Base-by-base conservation (phyloP, 2,113 vertebrate genomes). In the Lichenostomus cassidix region DNA sequence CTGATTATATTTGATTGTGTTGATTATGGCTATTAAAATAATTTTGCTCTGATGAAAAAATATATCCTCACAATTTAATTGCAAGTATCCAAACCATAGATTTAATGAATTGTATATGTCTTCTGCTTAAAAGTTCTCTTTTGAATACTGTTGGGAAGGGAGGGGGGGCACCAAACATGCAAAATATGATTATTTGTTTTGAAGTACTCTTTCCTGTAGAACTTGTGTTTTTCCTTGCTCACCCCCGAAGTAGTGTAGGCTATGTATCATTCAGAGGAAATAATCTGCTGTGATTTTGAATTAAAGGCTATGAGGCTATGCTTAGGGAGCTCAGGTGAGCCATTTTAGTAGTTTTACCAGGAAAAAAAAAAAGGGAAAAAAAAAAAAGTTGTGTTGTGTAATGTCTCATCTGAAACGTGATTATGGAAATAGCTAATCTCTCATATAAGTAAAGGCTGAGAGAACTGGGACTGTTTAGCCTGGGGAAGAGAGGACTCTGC, bases 21-120 rank as follows among this genome's bases (percentile, higher is more conserved):
- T 96, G 95, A 97, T 97, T 97, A 96, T 94, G 87, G 87, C 79
- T 96, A 95, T 97, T 97, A 97, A 97, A 96, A 92, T 94, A 95
- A 97, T 96, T 96, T 96, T 89, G 88, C 92, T 92, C 77, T 97
- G 89, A 96, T 96, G 80, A 89, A 97, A 96, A 89, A 88, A 80
- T 73, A 59, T 55, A 93, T 91, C 76, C 76, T 89, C 42, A 41
- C 33, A 71, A 65, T 79, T 94, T 96, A 96, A 97, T 94, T 96
- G 87, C 81, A 94, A 96, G 70, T 92, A 95, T 91, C 81, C 83
- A 88, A 95, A 96, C 81, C 7, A n/a, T 33, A 86, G 69, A 49
- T 87, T 82, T 94, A 94, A 86, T 39, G 77, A 92, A 92, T 83
- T 82, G 82, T 69, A 39, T 75, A 55, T 56, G 41, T 39, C 53